These are phyloP conservation scores for Peromyscus leucopus DNA, from an alignment of 2,113 vertebrate species.

Conservation along the genomic window DNA sequence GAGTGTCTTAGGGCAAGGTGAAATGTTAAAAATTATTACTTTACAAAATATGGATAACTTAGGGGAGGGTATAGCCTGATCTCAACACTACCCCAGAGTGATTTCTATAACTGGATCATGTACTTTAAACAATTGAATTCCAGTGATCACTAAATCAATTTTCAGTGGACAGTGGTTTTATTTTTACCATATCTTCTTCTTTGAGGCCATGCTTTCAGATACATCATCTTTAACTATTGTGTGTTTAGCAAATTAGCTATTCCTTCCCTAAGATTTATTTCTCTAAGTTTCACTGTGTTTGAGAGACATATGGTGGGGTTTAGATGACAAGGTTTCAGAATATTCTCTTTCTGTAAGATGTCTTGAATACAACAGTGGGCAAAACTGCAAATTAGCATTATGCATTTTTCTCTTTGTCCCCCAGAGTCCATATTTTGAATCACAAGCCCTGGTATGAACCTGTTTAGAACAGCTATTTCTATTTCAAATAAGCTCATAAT, in stretches of 20 bases:
- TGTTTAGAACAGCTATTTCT: neutral
- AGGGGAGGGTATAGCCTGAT: too few relatives aligned
- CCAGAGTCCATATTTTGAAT: neutral
- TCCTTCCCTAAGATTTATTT: neutral
- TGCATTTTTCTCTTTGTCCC: rapidly evolving
- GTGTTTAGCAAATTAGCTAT: neutral
- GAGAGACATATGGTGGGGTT: neutral
- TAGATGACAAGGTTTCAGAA: neutral
- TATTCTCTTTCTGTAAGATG: neutral
- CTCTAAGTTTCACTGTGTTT: neutral
- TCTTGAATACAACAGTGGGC: neutral
- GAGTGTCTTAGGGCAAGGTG: neutral
- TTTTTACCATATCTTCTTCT: neutral
- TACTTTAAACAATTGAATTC: neutral
- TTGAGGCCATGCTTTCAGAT: neutral
- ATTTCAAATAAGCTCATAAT: neutral
- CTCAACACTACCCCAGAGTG: neutral
- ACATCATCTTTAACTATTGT: neutral
- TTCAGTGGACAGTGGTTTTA: neutral
- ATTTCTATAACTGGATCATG: neutral
- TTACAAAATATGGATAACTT: neutral
- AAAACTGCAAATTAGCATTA: neutral
- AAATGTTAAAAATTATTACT: neutral
- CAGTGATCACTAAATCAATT: neutral
- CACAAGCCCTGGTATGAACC: neutral